Percentiles rank a stretch among this genome's conserved stretches.
Conservation (phyloP, 2,888 invertebrate species). For the Theodoxus fluviatilis region DNA sequence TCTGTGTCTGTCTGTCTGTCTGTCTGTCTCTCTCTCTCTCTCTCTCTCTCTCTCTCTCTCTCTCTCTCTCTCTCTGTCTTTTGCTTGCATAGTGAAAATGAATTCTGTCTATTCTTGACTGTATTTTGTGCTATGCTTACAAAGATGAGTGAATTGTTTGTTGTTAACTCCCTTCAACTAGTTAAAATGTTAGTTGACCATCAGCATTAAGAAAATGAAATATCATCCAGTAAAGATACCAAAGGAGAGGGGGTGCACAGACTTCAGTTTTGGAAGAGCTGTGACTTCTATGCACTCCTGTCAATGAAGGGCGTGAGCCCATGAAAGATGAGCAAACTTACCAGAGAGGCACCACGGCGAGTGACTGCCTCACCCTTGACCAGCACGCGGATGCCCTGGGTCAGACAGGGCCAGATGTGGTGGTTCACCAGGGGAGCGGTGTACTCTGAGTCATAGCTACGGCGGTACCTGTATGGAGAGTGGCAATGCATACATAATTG, state of each 20-base stretch:
- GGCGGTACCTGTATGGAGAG: conserved; percentile 65
- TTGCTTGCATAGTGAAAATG: neutral
- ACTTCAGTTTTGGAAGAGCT: neutral
- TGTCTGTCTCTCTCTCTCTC: conserved; percentile 13
- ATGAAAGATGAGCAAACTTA: conserved; percentile 36
- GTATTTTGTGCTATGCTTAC: neutral
- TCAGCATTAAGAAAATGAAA: neutral
- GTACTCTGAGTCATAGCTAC: conserved; percentile 66
- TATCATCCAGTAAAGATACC: neutral
- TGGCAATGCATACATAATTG: too few relatives aligned
- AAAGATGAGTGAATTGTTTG: neutral
- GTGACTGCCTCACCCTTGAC: conserved; percentile 64
- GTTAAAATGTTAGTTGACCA: too few relatives aligned
- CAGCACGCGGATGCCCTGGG: conserved; percentile 55
- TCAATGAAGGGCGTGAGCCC: neutral
- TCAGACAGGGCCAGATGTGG: conserved; percentile 65
- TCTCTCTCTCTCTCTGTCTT: neutral
- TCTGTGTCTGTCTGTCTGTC: conserved; percentile 2
- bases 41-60: neutral
- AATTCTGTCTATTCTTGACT: too few relatives aligned
- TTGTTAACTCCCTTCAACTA: too few relatives aligned
- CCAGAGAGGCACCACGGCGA: conserved; percentile 60
- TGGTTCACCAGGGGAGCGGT: conserved; percentile 64
- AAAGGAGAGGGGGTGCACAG: neutral
- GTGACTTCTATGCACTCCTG: neutral